Evolutionary conservation across 92 coral and sea anemone species (phyloP).

Genomic region (Scolanthus callimorphus): DNA sequence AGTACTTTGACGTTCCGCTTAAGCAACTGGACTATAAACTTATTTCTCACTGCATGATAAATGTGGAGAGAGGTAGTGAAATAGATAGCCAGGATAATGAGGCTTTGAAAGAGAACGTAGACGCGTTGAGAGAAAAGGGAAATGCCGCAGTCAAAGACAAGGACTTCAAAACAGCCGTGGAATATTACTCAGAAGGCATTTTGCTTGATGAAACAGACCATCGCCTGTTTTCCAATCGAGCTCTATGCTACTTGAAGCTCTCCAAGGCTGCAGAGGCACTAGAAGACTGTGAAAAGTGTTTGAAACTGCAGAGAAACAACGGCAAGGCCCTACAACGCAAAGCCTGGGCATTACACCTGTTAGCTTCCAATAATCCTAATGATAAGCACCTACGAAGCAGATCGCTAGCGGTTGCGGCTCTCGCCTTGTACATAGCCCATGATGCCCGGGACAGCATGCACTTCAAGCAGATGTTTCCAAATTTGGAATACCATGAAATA

Average conservation of each 20-base stretch:
- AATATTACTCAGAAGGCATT: slow-evolving; percentile 42
- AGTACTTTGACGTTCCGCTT: slow-evolving; percentile 54
- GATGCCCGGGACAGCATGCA: slow-evolving; percentile 1
- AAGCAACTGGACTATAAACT: slow-evolving; percentile 37
- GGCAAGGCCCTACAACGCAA: slow-evolving; percentile 64
- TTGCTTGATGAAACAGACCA: slow-evolving; percentile 17
- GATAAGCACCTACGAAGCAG: slow-evolving; percentile 14
- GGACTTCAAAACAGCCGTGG: slow-evolving; percentile 31
- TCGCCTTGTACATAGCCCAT: slow-evolving; percentile 40
- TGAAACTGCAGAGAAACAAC: slow-evolving; percentile 26
- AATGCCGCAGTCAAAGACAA: slow-evolving; percentile 48
- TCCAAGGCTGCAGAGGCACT: slow-evolving; percentile 49
- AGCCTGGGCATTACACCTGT: slow-evolving; percentile 69
- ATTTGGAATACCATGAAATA: slow-evolving; percentile 4
- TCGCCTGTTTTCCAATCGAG: slow-evolving; percentile 55
- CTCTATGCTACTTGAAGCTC: slow-evolving; percentile 57
- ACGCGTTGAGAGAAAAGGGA: slow-evolving; percentile 49
- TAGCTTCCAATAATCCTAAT: neutral
- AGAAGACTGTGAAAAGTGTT: slow-evolving; percentile 59
- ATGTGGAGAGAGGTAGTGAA: neutral
- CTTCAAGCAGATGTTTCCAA: slow-evolving; percentile 41
- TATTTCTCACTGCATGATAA: slow-evolving; percentile 58
- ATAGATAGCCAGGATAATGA: neutral
- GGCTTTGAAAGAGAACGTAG: slow-evolving; percentile 9
- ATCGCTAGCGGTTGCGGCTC: slow-evolving; percentile 41